Evolutionary conservation across 2,888 invertebrate species (phyloP).

Genomic region (Thereva unica): DNA sequence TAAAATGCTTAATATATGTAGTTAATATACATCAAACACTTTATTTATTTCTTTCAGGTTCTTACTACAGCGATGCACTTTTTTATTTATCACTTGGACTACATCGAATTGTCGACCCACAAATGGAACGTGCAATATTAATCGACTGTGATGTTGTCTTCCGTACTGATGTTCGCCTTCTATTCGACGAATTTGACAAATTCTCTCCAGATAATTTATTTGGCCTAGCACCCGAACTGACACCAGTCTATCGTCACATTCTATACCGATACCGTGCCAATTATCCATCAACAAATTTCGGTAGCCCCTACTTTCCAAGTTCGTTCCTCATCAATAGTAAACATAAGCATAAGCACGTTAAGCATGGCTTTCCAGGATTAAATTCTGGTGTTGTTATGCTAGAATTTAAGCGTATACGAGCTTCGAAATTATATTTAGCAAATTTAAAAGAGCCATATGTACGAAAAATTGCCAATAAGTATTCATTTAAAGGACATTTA

Average conservation of each 20-base stretch:
- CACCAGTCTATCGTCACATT: conserved; percentile 78
- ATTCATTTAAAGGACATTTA: conserved; percentile 72
- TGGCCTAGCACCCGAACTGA: conserved; percentile 73
- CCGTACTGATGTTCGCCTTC: conserved; percentile 66
- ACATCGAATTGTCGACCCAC: conserved; percentile 67
- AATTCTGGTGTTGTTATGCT: conserved; percentile 80
- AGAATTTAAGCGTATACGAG: conserved; percentile 68
- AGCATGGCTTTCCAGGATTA: conserved; percentile 71
- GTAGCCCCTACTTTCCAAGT: conserved; percentile 56
- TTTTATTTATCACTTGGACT: conserved; percentile 78
- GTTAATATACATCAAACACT: conserved; percentile 12
- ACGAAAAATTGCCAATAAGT: conserved; percentile 63
- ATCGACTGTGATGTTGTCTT: conserved; percentile 80
- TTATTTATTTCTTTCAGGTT: conserved; percentile 55
- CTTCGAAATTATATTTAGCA: conserved; percentile 64
- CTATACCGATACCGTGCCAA: conserved; percentile 68
- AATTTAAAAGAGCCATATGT: conserved; percentile 63
- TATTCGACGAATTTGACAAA: conserved; percentile 69
- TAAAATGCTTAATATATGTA: no score
- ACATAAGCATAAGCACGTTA: conserved; percentile 46
- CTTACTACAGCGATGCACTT: conserved; percentile 77
- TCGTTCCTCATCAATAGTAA: conserved; percentile 39
- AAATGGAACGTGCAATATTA: conserved; percentile 68
- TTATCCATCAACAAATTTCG: conserved; percentile 67
- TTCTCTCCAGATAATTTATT: conserved; percentile 69